phyloP scores from a whole-genome alignment of 2,113 vertebrate species.

The Naja naja region DNA sequence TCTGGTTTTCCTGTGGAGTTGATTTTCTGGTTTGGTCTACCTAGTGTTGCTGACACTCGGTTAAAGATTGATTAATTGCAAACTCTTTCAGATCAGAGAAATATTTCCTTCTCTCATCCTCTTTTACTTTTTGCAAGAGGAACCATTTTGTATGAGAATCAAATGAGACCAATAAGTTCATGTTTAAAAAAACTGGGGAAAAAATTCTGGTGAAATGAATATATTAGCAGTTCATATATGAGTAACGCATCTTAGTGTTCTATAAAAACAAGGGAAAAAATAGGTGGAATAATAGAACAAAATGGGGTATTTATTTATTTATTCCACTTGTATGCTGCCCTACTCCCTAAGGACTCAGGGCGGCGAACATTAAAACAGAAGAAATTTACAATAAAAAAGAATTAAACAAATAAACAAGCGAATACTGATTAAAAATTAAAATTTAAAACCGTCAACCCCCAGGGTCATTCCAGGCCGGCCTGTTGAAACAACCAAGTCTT shows the following conservation, averaged over 20 bases:
- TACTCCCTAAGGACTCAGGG: no score
- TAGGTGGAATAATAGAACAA: neutral
- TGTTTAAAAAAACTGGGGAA: neutral
- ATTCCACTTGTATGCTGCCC: no score
- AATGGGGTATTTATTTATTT: no score
- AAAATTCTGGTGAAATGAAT: neutral
- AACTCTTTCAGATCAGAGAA: conserved; percentile 14
- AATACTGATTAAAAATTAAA: no score
- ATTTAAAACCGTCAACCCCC: no score
- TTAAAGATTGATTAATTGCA: conserved; percentile 25
- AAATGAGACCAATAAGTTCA: conserved; percentile 10
- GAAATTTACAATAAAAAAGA: no score
- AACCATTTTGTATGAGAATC: neutral
- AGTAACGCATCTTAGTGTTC: neutral
- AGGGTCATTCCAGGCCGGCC: no score
- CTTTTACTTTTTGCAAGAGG: conserved; percentile 26
- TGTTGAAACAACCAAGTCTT: no score
- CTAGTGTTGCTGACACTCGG: conserved; percentile 5
- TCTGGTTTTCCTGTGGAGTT: no score
- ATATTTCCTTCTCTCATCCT: conserved; percentile 38
- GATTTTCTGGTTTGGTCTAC: neutral
- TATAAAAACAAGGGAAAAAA: neutral
- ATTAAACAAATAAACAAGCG: no score
- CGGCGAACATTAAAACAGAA: no score
- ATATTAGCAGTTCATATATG: neutral